These are phyloP conservation scores for Pedetes capensis DNA, from an alignment of 2,113 vertebrate genomes.

Conservation along the genomic window DNA sequence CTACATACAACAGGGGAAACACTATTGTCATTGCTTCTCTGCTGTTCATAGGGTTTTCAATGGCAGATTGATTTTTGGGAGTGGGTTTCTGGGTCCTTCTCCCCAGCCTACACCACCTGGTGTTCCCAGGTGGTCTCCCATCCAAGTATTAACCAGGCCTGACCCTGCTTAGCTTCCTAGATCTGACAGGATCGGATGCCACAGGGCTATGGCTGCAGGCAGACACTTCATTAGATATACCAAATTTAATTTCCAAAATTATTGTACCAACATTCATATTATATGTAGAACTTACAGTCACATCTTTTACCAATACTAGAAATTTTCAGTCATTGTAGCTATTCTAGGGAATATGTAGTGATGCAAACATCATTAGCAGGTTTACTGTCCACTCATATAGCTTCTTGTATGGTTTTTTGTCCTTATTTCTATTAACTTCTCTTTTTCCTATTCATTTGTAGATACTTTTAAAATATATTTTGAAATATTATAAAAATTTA, in stretches of 20 bases:
- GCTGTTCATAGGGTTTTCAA: too few species aligned
- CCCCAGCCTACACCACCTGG: too few species aligned
- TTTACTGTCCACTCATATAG: neutral
- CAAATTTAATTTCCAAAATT: neutral
- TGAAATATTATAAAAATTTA: neutral
- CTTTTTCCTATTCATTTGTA: neutral
- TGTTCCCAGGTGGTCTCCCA: too few species aligned
- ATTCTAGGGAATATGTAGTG: neutral
- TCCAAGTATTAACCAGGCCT: too few species aligned
- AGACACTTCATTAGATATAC: too few species aligned
- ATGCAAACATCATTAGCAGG: neutral
- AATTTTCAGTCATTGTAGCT: neutral
- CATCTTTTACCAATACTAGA: neutral
- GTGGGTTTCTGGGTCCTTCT: too few species aligned
- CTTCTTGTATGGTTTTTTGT: neutral
- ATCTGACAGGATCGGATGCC: too few species aligned
- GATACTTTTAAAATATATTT: neutral
- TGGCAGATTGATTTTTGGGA: too few species aligned
- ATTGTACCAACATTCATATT: neutral
- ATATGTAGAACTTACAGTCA: neutral
- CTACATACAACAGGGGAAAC: too few species aligned
- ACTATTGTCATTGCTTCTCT: too few species aligned
- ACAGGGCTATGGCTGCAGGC: too few species aligned
- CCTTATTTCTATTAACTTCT: neutral
- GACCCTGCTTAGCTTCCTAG: too few species aligned